A percentile compares a stretch with the other conserved stretches of the same genome.
Evolutionary conservation across 1,140 invertebrate genomes (phyloP).

Genomic region (Ceratosolen fusciceps): DNA sequence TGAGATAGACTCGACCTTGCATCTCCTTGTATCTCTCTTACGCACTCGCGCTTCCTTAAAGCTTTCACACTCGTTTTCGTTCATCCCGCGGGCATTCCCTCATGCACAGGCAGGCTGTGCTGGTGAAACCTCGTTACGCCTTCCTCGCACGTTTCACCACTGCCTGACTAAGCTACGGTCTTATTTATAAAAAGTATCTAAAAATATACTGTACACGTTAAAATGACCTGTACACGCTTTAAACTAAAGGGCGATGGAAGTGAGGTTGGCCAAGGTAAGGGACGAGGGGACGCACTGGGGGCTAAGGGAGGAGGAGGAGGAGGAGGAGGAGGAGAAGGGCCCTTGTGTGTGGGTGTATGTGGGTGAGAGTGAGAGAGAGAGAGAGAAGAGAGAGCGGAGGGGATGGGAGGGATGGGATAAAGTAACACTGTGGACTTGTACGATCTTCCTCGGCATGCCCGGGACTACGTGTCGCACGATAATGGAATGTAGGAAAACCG

Average conservation of each 20-base stretch:
- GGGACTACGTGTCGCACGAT: slow-evolving; percentile 20
- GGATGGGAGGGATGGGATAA: neutral
- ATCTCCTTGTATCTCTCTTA: neutral
- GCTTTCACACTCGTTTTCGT: neutral
- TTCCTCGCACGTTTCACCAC: neutral
- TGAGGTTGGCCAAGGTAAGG: neutral
- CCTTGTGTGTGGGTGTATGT: too few species aligned
- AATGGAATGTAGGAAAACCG: slow-evolving; percentile 43
- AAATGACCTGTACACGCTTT: slow-evolving; percentile 46
- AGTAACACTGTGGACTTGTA: neutral
- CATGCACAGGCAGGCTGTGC: neutral
- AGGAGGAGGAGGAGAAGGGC: neutral
- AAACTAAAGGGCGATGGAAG: slow-evolving; percentile 39
- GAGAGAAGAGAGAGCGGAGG: neutral
- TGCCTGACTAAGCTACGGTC: neutral
- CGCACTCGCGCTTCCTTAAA: neutral
- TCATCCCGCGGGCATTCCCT: neutral
- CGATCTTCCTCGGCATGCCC: slow-evolving; percentile 1
- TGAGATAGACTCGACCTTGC: slow-evolving; percentile 32
- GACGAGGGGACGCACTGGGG: too few species aligned
- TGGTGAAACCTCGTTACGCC: neutral
- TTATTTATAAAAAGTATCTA: slow-evolving; percentile 54
- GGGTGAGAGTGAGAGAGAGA: neutral
- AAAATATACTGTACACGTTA: slow-evolving; percentile 56
- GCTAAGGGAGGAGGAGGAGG: neutral